Conservation (phyloP, 2,888 invertebrate genomes). For the Tineola bisselliella region DNA sequence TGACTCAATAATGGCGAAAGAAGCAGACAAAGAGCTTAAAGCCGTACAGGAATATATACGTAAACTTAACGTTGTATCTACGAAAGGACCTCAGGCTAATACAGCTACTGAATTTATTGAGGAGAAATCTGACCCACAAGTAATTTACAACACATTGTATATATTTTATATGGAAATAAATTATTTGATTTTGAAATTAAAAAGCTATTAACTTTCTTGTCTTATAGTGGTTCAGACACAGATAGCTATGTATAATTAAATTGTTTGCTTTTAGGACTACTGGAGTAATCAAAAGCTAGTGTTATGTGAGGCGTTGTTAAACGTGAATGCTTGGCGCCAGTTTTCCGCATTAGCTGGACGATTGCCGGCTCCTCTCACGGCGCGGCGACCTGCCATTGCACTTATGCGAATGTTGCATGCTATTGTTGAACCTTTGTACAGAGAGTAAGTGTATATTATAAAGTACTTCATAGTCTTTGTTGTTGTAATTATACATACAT, state of each 20-base stretch:
- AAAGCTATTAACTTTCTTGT: no score
- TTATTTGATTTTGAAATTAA: no score
- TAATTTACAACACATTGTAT: no score
- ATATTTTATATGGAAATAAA: no score
- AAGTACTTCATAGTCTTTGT: background rate
- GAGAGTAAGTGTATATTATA: slow-evolving; percentile 58
- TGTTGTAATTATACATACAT: no score
- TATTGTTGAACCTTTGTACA: slow-evolving; percentile 87
- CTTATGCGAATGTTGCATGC: slow-evolving; percentile 84
- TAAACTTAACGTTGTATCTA: slow-evolving; percentile 82
- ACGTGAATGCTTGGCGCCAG: slow-evolving; percentile 90
- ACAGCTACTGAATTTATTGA: slow-evolving; percentile 72
- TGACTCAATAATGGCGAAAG: slow-evolving; percentile 81
- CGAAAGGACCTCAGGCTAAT: slow-evolving; percentile 82
- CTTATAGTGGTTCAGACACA: no score
- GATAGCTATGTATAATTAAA: no score
- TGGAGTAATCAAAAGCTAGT: slow-evolving; percentile 92
- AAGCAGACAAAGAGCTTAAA: slow-evolving; percentile 83
- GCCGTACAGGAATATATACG: slow-evolving; percentile 89
- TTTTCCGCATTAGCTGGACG: slow-evolving; percentile 82
- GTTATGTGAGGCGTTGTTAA: slow-evolving; percentile 86
- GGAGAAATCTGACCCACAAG: slow-evolving; percentile 75
- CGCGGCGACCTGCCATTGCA: slow-evolving; percentile 80
- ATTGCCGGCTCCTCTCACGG: slow-evolving; percentile 83
- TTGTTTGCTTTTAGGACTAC: slow-evolving; percentile 40